phyloP scores from a whole-genome alignment of 2,113 vertebrate genomes.

The Uropsilus gracilis region DNA sequence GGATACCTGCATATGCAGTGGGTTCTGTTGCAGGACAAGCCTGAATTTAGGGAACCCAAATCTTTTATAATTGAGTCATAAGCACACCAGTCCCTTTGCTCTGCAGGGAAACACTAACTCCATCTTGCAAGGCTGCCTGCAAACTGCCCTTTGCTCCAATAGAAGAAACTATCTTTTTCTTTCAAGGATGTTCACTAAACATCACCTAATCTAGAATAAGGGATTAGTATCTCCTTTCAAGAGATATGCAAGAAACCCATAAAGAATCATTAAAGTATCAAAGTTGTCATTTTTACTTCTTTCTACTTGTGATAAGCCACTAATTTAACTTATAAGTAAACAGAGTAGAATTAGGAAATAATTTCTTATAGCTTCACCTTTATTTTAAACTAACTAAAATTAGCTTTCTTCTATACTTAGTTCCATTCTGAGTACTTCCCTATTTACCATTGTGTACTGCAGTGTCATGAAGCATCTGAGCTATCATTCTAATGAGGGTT shows the following conservation, averaged over 20 bases:
- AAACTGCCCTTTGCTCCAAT: neutral
- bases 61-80: neutral
- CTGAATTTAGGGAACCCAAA: neutral
- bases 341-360: neutral
- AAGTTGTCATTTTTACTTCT: neutral
- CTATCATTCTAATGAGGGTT: neutral
- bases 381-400: neutral
- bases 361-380: neutral
- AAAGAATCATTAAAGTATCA: neutral
- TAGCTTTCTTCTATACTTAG: neutral
- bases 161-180: neutral
- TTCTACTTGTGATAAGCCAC: neutral
- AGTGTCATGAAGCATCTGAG: neutral
- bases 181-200: neutral
- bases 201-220: slow-evolving; percentile 1
- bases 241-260: neutral
- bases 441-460: neutral
- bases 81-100: neutral
- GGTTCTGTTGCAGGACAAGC: neutral
- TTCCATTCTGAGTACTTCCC: neutral
- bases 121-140: neutral
- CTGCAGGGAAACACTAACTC: neutral
- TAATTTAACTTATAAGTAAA: neutral
- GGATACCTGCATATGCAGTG: neutral
- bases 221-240: neutral